phyloP scores from a whole-genome alignment of 1,140 invertebrate species.

The Bombus polaris region DNA sequence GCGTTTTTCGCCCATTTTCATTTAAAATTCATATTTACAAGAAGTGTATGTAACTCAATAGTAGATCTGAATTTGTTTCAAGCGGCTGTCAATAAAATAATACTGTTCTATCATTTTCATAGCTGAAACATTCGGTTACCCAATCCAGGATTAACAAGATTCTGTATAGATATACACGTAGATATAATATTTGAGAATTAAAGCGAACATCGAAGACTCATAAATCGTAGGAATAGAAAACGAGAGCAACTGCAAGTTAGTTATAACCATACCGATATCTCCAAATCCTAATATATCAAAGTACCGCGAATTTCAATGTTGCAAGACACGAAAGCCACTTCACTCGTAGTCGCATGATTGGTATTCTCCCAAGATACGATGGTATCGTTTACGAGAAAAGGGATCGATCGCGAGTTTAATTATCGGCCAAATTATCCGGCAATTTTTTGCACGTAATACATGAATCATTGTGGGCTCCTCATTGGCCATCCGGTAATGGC shows the following conservation, averaged over 20 bases:
- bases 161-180: too few relatives aligned
- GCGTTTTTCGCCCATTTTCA: too few relatives aligned
- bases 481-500: conserved; percentile 63
- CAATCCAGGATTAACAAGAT: neutral
- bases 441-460: conserved; percentile 70
- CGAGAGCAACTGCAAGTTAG: too few relatives aligned
- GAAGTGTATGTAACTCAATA: neutral
- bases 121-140: neutral
- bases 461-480: conserved; percentile 52
- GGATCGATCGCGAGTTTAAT: conserved; percentile 57
- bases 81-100: neutral
- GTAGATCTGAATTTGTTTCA: neutral
- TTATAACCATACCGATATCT: too few relatives aligned
- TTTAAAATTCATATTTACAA: neutral
- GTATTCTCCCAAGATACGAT: neutral
- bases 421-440: conserved; percentile 58
- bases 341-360: neutral
- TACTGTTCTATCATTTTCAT: neutral
- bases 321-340: neutral
- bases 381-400: neutral
- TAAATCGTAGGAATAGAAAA: too few relatives aligned
- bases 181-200: too few relatives aligned
- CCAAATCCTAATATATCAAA: neutral
- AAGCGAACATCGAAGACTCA: too few relatives aligned
- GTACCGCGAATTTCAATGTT: neutral